Evolutionary conservation across 2,888 invertebrate species (phyloP).

Genomic region (Scaeva pyrastri): DNA sequence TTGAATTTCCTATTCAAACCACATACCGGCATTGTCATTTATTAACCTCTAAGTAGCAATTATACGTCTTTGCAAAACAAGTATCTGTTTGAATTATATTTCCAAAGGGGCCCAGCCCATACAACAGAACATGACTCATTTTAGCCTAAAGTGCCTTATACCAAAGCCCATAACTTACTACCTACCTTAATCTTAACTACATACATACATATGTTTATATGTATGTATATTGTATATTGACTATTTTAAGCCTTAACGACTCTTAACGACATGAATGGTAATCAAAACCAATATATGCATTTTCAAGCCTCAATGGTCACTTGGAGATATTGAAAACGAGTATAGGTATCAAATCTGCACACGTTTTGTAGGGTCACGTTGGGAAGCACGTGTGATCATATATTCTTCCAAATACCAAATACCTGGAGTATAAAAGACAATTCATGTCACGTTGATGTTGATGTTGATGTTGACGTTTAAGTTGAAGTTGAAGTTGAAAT

Average conservation of each 20-base stretch:
- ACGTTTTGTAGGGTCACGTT: constrained; percentile 68
- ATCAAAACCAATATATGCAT: constrained; percentile 47
- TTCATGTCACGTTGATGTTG: constrained; percentile 63
- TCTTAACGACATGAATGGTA: constrained; percentile 38
- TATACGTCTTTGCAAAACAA: neutral
- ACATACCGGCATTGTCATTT: neutral
- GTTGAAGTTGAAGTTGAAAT: too few relatives aligned
- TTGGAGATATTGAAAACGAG: neutral
- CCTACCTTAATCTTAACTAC: too few relatives aligned
- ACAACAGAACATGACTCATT: constrained; percentile 14
- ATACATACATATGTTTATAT: too few relatives aligned
- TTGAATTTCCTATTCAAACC: neutral
- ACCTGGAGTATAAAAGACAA: too few relatives aligned
- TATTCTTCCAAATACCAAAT: constrained; percentile 52
- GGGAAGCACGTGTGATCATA: constrained; percentile 56
- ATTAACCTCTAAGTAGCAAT: neutral
- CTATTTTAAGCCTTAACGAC: constrained; percentile 9
- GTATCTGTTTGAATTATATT: neutral
- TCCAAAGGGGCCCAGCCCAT: constrained; percentile 18
- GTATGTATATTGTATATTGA: too few relatives aligned
- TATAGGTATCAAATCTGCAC: constrained; percentile 58
- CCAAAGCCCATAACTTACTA: neutral
- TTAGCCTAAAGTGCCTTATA: neutral
- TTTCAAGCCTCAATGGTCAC: constrained; percentile 44
- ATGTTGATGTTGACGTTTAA: too few relatives aligned